These are phyloP conservation scores for Hypotaenidia okinawae DNA, from an alignment of 2,797 vertebrate species.

Conservation along the genomic window DNA sequence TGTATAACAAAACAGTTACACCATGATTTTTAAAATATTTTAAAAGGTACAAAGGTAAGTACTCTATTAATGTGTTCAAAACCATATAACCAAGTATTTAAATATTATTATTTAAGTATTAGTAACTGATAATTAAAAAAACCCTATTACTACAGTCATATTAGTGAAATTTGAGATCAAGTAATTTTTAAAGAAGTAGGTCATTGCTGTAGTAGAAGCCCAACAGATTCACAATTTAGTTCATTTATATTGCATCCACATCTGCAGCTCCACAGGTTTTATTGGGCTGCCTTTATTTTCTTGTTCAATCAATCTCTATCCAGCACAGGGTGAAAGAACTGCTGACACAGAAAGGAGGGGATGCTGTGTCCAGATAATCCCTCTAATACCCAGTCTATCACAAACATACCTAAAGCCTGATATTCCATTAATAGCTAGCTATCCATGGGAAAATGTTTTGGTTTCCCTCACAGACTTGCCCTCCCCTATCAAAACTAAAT, in stretches of 20 bases:
- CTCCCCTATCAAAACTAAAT: slow-evolving; percentile 1
- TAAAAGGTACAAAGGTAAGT: slow-evolving; percentile 25
- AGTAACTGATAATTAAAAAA: neutral
- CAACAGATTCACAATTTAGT: slow-evolving; percentile 15
- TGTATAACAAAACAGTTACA: neutral
- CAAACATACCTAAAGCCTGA: neutral
- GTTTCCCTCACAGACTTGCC: neutral
- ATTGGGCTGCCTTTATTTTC: slow-evolving; percentile 33
- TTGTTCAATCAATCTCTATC: slow-evolving; percentile 57
- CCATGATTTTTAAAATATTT: neutral
- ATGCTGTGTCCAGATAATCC: slow-evolving; percentile 17
- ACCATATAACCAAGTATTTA: neutral
- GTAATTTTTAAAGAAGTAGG: slow-evolving; percentile 48
- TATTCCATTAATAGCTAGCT: neutral
- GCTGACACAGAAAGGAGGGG: slow-evolving; percentile 38
- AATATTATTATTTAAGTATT: neutral
- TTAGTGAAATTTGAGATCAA: neutral
- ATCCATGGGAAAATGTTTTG: neutral
- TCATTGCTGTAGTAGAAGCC: neutral
- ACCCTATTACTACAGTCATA: neutral
- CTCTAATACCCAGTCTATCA: neutral
- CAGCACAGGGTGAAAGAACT: slow-evolving; percentile 47
- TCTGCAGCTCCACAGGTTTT: slow-evolving; percentile 31
- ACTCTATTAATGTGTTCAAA: slow-evolving; percentile 35
- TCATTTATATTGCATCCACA: slow-evolving; percentile 12